These are phyloP conservation scores for Macrotrachela quadricornifera DNA, from an alignment of 1,140 invertebrate species.

Conservation along the genomic window DNA sequence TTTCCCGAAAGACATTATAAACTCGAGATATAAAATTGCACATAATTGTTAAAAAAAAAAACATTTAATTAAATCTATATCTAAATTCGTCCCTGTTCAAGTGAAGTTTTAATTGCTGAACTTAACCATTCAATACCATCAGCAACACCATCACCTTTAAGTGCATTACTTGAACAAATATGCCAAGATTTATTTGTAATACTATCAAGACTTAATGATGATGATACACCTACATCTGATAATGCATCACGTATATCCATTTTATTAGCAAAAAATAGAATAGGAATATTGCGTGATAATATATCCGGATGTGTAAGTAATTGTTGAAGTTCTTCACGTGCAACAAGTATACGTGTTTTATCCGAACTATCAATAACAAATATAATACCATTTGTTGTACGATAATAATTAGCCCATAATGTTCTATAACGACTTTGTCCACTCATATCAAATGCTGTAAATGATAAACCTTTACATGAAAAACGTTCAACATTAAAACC, in stretches of 20 bases:
- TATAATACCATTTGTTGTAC: conserved; percentile 73
- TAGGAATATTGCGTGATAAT: conserved; percentile 47
- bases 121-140: conserved; percentile 86
- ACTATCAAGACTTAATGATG: conserved; percentile 45
- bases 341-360: conserved; percentile 62
- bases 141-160: conserved; percentile 70
- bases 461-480: conserved; percentile 48
- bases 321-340: conserved; percentile 59
- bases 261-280: conserved; percentile 93
- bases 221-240: conserved; percentile 62
- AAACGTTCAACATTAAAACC: conserved; percentile 76
- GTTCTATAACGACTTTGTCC: conserved; percentile 79
- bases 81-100: too few species aligned
- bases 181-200: conserved; percentile 79
- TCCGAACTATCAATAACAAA: conserved; percentile 92
- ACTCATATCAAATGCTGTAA: conserved; percentile 91
- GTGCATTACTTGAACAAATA: conserved; percentile 70
- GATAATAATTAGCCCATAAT: conserved; percentile 88
- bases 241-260: conserved; percentile 70
- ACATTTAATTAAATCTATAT: too few species aligned
- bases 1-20: too few species aligned
- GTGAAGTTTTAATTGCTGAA: too few species aligned
- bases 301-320: conserved; percentile 73
- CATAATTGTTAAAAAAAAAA: too few species aligned
- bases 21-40: too few species aligned